Evolutionary conservation across 2,797 vertebrate species (phyloP).

Genomic region (Karalla daura): DNA sequence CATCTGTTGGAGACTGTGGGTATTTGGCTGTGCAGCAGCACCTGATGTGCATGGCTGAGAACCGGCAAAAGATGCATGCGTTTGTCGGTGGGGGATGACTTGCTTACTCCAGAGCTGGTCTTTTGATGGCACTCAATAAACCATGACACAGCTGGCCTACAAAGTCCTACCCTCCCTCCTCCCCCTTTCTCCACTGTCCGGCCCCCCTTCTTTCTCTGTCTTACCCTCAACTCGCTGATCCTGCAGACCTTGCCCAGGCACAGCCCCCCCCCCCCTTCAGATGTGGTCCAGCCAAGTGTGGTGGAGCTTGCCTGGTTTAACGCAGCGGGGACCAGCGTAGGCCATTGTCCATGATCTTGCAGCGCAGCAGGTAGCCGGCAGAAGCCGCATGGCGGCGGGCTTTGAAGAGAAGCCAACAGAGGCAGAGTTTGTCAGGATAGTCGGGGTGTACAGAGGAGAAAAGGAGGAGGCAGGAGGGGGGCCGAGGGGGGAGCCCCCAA

Average conservation of each 20-base stretch:
- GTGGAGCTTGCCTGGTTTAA: constrained; percentile 73
- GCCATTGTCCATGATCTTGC: constrained; percentile 72
- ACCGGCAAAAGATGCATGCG: constrained; percentile 31
- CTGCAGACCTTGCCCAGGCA: constrained; percentile 38
- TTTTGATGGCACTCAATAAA: constrained; percentile 66
- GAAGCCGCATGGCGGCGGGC: constrained; percentile 74
- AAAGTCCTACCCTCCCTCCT: constrained; percentile 41
- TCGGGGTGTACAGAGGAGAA: constrained; percentile 63
- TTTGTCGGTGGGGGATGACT: constrained; percentile 22
- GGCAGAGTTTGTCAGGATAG: constrained; percentile 68
- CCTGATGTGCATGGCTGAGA: constrained; percentile 40
- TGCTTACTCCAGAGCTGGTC: constrained; percentile 21
- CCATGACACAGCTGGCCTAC: constrained; percentile 73
- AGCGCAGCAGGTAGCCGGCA: constrained; percentile 76
- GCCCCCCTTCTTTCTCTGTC: constrained; percentile 22
- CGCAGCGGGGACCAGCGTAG: constrained; percentile 60
- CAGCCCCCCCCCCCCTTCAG: constrained; percentile 58
- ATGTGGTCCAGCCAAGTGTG: constrained; percentile 77
- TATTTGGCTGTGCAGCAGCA: constrained; percentile 21
- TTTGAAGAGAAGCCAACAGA: constrained; percentile 74
- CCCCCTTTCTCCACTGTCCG: not conserved
- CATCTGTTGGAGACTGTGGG: constrained; percentile 56
- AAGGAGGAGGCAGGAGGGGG: constrained; percentile 47
- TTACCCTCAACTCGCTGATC: constrained; percentile 52
- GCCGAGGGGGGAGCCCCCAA: constrained; percentile 38